Conservation (phyloP, 2,888 invertebrate genomes). For the Pegoplata infirma region DNA sequence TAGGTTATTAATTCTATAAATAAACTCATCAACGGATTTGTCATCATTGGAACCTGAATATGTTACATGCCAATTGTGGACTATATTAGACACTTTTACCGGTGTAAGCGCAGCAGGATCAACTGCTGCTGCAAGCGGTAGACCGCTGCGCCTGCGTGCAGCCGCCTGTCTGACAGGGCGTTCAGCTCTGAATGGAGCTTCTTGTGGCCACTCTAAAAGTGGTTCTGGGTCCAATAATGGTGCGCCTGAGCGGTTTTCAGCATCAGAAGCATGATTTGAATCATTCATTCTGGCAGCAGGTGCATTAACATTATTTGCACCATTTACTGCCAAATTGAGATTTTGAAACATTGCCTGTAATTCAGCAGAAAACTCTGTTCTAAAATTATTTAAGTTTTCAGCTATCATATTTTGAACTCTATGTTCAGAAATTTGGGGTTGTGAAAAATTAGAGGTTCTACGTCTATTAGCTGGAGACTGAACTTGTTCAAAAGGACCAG, state of each 20-base stretch:
- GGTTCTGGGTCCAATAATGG: too few relatives aligned
- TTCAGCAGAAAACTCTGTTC: background rate
- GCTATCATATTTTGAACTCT: background rate
- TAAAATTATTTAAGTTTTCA: background rate
- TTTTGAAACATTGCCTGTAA: too few relatives aligned
- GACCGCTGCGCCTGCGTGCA: background rate
- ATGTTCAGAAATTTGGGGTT: background rate
- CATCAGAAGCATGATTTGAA: background rate
- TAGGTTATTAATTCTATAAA: slow-evolving; percentile 29
- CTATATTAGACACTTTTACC: background rate
- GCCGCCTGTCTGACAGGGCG: background rate
- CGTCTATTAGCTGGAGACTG: background rate
- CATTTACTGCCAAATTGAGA: background rate
- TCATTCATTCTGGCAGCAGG: too few relatives aligned
- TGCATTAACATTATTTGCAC: background rate
- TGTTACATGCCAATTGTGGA: background rate
- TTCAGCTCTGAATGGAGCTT: background rate
- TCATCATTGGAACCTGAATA: slow-evolving; percentile 3
- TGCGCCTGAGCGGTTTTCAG: too few relatives aligned
- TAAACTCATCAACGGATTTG: slow-evolving; percentile 35
- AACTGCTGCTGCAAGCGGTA: background rate
- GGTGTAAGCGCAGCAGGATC: background rate
- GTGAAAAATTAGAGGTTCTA: background rate
- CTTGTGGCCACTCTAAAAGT: background rate
- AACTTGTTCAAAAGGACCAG: background rate